Base-by-base conservation (phyloP, 2,797 vertebrate genomes). In the Propithecus perrieri region DNA sequence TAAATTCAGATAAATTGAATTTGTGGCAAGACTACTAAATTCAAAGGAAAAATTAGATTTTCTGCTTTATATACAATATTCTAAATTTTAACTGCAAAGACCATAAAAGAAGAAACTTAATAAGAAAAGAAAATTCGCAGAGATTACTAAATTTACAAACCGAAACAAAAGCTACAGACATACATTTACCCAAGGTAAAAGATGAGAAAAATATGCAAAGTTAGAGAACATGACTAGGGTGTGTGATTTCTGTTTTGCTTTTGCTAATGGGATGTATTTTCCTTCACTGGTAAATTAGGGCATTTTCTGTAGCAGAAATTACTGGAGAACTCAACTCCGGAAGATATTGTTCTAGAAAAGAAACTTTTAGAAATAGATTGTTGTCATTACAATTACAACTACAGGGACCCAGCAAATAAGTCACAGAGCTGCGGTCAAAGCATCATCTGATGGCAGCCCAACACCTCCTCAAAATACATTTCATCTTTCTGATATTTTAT, bases 241-340 rank as follows among this genome's bases (percentile, higher is more conserved):
- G 0, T 38, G 0, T 89, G 28, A 33, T 26, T 74, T 75, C 33
- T 61, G 12, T 89, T 67, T 33, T 93, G 11, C 63, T 79, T 96
- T 83, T 83, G 24, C 50, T 74, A 30, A 30, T 83, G 43, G 14
- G 12, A 75, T 24, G 5, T 59, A 13, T 76, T 95, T 93, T 80
- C 7, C 46, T 87, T 93, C 33, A 57, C 4, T 96, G 63, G 24
- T 84, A 85, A 85, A 53, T 94, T 75, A 61, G 5, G 14, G 12
- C 46, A 80, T 91, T 95, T 92, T 38, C 7, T 57, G 1, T 95
- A 80, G 41, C 30, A 83, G n/a, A 97, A 87, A 86, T 79, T 80
- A 79, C 24, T 61, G 18, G n/a, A 78, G 75, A 94, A n/a, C n/a
- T 91, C 65, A 35, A 75, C 41, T 89, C 33, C 14, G 81, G 50